Conservation (phyloP, 1,140 invertebrate species). For the Drosophila quadrilineata region DNA sequence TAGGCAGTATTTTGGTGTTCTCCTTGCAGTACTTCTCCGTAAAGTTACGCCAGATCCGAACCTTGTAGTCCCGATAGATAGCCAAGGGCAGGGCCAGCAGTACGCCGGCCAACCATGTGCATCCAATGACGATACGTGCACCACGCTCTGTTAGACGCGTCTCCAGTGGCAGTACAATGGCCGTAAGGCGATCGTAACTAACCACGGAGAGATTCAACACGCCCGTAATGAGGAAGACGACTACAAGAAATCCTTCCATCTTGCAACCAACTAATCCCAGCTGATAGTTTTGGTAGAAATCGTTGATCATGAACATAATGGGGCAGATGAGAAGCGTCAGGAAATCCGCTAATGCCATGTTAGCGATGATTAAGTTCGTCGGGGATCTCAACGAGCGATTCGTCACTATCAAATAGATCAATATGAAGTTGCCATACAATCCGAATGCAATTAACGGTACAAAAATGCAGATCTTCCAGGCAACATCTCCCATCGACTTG, state of each 20-base stretch:
- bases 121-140: constrained; percentile 84
- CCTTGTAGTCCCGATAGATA: constrained; percentile 85
- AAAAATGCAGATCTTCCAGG: constrained; percentile 84
- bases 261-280: constrained; percentile 87
- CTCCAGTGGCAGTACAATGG: constrained; percentile 88
- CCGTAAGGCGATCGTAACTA: constrained; percentile 91
- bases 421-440: constrained; percentile 87
- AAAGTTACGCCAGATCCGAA: constrained; percentile 87
- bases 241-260: constrained; percentile 87
- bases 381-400: constrained; percentile 87
- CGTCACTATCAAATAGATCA: constrained; percentile 86
- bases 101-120: constrained; percentile 86
- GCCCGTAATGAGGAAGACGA: constrained; percentile 86
- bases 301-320: constrained; percentile 86
- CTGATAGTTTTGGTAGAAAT: constrained; percentile 89
- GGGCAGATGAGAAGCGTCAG: constrained; percentile 88
- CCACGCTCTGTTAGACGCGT: constrained; percentile 84
- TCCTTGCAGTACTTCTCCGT: constrained; percentile 87
- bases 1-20: constrained; percentile 83
- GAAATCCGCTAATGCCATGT: constrained; percentile 90
- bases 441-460: constrained; percentile 86
- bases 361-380: constrained; percentile 90
- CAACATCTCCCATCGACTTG: constrained; percentile 84
- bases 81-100: constrained; percentile 85
- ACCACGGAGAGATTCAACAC: constrained; percentile 90